Percentiles rank a stretch among this genome's conserved stretches.
These are phyloP conservation scores for Alloplasta piceator DNA, from an alignment of 2,888 invertebrate genomes.

Conservation along the genomic window DNA sequence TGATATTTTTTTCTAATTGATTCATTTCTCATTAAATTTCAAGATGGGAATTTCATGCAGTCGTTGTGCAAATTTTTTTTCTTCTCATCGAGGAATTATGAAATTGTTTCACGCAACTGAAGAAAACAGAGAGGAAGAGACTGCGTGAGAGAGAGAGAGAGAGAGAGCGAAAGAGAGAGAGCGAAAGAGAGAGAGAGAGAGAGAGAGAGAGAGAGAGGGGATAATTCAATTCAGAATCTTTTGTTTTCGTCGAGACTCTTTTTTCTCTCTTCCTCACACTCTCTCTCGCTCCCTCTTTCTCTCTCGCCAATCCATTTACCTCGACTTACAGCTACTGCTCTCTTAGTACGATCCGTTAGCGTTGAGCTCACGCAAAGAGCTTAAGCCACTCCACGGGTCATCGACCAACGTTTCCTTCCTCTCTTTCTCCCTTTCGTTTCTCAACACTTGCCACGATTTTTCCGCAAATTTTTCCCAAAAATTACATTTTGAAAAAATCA, in stretches of 20 bases:
- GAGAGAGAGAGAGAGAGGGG: neutral
- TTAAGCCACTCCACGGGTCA: constrained; percentile 55
- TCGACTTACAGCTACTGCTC: constrained; percentile 12
- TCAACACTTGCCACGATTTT: neutral
- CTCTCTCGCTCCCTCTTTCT: constrained; percentile 21
- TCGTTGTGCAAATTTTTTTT: constrained; percentile 17
- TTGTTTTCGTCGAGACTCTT: neutral
- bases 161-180: neutral
- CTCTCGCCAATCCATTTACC: constrained; percentile 59
- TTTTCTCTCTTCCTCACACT: neutral
- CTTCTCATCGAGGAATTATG: constrained; percentile 8
- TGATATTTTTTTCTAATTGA: constrained; percentile 12
- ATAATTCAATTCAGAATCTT: constrained; percentile 35
- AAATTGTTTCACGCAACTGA: constrained; percentile 7
- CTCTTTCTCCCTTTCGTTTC: constrained; percentile 25
- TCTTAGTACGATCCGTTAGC: constrained; percentile 57
- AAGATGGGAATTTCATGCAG: neutral
- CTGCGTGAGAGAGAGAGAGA: neutral
- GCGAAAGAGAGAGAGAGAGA: too few species aligned
- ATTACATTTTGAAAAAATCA: neutral
- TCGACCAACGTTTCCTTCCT: constrained; percentile 53
- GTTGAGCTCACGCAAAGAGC: constrained; percentile 51
- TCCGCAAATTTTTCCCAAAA: neutral
- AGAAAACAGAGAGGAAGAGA: neutral
- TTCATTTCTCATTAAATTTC: constrained; percentile 18